These are phyloP conservation scores for Plagodis pulveraria DNA, from an alignment of 2,888 invertebrate species.

Conservation along the genomic window DNA sequence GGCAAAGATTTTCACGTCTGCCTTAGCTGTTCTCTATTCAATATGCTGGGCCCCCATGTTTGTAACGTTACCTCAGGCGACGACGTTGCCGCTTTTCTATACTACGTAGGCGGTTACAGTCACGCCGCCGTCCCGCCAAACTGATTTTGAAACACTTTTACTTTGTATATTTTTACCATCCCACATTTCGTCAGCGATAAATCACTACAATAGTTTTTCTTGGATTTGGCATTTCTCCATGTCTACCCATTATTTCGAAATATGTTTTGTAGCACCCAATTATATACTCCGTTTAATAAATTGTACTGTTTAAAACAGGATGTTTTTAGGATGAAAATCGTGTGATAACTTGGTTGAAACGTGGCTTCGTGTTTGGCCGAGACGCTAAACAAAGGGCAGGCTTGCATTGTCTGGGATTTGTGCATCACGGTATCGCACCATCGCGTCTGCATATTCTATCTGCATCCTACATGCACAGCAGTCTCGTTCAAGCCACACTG, in stretches of 20 bases:
- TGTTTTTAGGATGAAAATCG: constrained; percentile 43
- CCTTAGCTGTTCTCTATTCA: constrained; percentile 52
- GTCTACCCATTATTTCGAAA: constrained; percentile 43
- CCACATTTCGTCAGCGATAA: constrained; percentile 44
- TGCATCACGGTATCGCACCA: constrained; percentile 65
- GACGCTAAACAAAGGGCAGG: constrained; percentile 70
- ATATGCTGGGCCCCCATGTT: constrained; percentile 49
- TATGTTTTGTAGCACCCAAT: constrained; percentile 30
- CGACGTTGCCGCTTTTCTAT: constrained; percentile 33
- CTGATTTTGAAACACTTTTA: constrained; percentile 41
- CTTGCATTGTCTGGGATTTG: constrained; percentile 74
- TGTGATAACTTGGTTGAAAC: constrained; percentile 64
- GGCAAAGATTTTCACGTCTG: constrained; percentile 60
- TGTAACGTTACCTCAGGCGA: constrained; percentile 45
- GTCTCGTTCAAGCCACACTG: constrained; percentile 13
- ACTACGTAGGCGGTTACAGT: constrained; percentile 38
- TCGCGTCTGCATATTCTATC: constrained; percentile 52
- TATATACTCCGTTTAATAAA: constrained; percentile 18
- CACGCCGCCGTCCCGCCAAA: constrained; percentile 31
- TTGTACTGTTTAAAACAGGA: constrained; percentile 19
- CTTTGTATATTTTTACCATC: constrained; percentile 49
- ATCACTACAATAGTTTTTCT: constrained; percentile 46
- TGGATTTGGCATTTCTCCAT: constrained; percentile 51
- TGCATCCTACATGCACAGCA: constrained; percentile 55
- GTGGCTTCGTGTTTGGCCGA: constrained; percentile 63